phyloP scores from a whole-genome alignment of 2,797 vertebrate genomes.

The Trematomus bernacchii region DNA sequence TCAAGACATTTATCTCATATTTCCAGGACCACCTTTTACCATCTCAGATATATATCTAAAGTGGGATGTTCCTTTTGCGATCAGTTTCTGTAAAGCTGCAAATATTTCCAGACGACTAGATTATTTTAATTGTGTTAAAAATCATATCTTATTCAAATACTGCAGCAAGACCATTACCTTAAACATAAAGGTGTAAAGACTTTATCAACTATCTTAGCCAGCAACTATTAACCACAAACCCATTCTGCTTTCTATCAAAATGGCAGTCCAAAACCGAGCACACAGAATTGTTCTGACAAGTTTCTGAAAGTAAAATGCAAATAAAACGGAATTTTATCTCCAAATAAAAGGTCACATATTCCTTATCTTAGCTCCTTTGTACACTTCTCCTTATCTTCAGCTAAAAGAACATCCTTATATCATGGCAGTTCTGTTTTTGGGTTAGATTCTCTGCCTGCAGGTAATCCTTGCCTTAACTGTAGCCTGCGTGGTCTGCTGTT shows the following conservation, averaged over 20 bases:
- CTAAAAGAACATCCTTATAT: constrained; percentile 52
- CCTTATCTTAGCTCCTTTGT: constrained; percentile 42
- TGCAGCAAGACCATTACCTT: too few species aligned
- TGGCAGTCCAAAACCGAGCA: background rate
- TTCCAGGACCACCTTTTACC: too few species aligned
- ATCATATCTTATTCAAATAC: too few species aligned
- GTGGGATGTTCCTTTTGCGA: too few species aligned
- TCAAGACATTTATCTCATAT: too few species aligned
- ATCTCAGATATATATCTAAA: too few species aligned
- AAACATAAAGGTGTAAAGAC: too few species aligned
- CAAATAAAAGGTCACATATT: constrained; percentile 54
- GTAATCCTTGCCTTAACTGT: constrained; percentile 45
- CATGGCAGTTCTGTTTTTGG: constrained; percentile 42
- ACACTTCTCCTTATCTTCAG: constrained; percentile 33
- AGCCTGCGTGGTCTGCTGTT: constrained; percentile 32
- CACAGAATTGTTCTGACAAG: background rate
- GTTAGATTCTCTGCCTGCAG: constrained; percentile 40
- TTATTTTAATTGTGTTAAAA: too few species aligned
- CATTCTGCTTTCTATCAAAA: background rate
- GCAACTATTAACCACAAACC: background rate
- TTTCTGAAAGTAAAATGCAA: constrained; percentile 18
- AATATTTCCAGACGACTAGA: too few species aligned
- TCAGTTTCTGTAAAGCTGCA: too few species aligned
- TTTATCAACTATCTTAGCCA: background rate
- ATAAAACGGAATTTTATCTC: constrained; percentile 28